Percentiles rank a stretch among this genome's conserved stretches.
phyloP scores from a whole-genome alignment of 2,797 vertebrate genomes.

The Eulemur rubriventer region DNA sequence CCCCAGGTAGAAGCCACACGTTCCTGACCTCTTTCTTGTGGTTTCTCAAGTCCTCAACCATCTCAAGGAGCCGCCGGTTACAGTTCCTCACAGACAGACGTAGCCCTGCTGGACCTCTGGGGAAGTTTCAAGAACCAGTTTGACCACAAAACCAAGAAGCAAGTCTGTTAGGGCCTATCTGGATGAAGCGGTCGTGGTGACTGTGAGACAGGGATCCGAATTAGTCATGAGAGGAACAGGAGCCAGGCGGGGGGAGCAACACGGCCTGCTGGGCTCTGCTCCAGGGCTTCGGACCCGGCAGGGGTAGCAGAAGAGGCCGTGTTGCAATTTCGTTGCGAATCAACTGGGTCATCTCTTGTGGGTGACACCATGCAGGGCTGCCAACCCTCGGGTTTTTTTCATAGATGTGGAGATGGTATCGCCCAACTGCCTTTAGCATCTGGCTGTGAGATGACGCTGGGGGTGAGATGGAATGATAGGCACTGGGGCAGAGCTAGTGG shows the following conservation, averaged over 20 bases:
- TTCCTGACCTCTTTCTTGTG: background rate
- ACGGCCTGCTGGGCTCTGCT: background rate
- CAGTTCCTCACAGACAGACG: background rate
- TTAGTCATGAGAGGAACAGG: conserved; percentile 40
- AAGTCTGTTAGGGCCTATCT: background rate
- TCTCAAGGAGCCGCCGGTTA: background rate
- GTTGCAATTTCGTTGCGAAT: conserved; percentile 54
- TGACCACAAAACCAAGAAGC: conserved; percentile 26
- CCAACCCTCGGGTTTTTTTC: conserved; percentile 40
- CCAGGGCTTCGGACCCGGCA: background rate
- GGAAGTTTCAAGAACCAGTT: conserved; percentile 12
- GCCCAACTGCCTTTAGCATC: conserved; percentile 34
- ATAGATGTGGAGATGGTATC: conserved; percentile 57
- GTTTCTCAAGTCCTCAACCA: background rate
- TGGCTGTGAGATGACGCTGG: background rate
- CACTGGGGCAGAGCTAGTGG: background rate
- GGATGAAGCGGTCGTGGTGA: background rate
- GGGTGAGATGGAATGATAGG: background rate
- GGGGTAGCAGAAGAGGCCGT: background rate
- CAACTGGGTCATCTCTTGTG: conserved; percentile 74
- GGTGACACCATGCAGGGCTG: conserved; percentile 9
- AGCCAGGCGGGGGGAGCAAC: background rate
- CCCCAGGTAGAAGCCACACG: background rate
- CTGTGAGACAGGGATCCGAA: conserved; percentile 31
- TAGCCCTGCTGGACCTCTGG: background rate